These are phyloP conservation scores for Quadriops clusia DNA, from an alignment of 2,888 invertebrate genomes.

Conservation along the genomic window DNA sequence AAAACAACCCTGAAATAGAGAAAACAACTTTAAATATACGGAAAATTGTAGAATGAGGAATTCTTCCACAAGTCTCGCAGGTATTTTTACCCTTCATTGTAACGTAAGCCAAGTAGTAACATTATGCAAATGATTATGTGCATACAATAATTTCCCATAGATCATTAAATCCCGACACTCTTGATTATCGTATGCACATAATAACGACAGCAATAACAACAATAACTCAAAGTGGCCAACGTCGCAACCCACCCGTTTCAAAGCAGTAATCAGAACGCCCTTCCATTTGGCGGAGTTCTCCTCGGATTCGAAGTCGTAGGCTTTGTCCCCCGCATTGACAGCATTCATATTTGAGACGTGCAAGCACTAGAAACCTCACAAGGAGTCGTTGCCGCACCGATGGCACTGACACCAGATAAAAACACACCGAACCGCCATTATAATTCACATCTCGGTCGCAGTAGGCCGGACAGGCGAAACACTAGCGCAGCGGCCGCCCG, in stretches of 20 bases:
- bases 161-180: too few relatives aligned
- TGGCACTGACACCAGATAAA: constrained; percentile 4
- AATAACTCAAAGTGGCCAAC: constrained; percentile 1
- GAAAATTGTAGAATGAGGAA: too few relatives aligned
- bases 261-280: constrained; percentile 74
- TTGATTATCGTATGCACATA: too few relatives aligned
- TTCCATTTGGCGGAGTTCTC: constrained; percentile 89
- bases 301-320: constrained; percentile 77
- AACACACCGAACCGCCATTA: constrained; percentile 5
- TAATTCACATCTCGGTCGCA: constrained; percentile 1
- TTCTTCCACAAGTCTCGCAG: too few relatives aligned
- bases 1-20: too few relatives aligned
- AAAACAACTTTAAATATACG: too few relatives aligned
- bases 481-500: constrained; percentile 3
- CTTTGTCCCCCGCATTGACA: constrained; percentile 39
- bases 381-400: constrained; percentile 1
- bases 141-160: too few relatives aligned
- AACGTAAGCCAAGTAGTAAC: too few relatives aligned
- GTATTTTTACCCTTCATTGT: too few relatives aligned
- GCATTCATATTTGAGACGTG: constrained; percentile 34
- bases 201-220: too few relatives aligned
- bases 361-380: constrained; percentile 6
- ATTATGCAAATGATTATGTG: too few relatives aligned
- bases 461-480: constrained; percentile 1
- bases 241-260: constrained; percentile 61